phyloP scores from a whole-genome alignment of 2,888 invertebrate species.

The Eupithecia insigniata region DNA sequence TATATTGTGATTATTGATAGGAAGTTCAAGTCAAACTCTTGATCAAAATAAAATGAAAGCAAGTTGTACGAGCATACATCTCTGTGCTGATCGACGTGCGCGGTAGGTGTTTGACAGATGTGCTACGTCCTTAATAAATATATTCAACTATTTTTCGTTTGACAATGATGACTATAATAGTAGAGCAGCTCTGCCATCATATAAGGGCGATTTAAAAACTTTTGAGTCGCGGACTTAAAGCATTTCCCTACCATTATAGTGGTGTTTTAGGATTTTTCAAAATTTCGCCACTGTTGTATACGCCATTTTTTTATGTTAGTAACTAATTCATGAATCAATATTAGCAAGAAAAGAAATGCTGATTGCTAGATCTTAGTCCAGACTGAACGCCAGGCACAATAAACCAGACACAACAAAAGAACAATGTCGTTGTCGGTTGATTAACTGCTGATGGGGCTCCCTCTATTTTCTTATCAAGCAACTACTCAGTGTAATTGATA shows the following conservation, averaged over 20 bases:
- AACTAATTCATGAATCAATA: background rate
- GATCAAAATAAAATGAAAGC: background rate
- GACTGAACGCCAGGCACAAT: background rate
- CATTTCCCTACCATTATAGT: too few relatives aligned
- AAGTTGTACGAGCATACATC: background rate
- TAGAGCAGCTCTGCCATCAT: too few relatives aligned
- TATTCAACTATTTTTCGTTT: too few relatives aligned
- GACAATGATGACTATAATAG: too few relatives aligned
- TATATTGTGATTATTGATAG: too few relatives aligned
- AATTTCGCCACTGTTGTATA: too few relatives aligned
- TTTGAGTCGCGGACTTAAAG: too few relatives aligned
- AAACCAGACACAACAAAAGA: conserved; percentile 45
- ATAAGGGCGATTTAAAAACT: too few relatives aligned
- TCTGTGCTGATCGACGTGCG: background rate
- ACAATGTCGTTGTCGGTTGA: conserved; percentile 26
- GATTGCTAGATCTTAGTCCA: background rate
- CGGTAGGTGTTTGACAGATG: background rate
- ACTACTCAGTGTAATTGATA: conserved; percentile 27
- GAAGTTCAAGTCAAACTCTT: too few relatives aligned
- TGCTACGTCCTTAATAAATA: background rate
- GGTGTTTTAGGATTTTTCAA: too few relatives aligned
- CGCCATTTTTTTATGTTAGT: too few relatives aligned
- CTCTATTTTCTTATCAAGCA: conserved; percentile 37
- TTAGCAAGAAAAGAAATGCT: background rate
- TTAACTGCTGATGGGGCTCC: conserved; percentile 43